These are phyloP conservation scores for Myrmophylax atrothorax DNA, from an alignment of 2,113 vertebrate species.

Conservation along the genomic window DNA sequence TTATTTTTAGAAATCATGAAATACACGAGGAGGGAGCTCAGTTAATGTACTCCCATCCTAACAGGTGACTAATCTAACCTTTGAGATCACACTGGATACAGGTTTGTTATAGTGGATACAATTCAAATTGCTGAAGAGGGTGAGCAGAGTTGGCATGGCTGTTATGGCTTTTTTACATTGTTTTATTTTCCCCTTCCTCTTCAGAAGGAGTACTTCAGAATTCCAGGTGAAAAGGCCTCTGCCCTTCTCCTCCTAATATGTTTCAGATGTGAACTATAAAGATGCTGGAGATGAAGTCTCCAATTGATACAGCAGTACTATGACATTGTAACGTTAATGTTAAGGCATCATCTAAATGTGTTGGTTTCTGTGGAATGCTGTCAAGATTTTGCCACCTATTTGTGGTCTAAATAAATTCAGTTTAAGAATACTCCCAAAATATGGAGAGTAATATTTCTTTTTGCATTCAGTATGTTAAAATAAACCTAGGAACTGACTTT, in stretches of 20 bases:
- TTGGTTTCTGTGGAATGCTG: background rate
- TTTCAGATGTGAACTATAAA: background rate
- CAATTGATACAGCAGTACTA: background rate
- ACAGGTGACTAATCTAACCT: background rate
- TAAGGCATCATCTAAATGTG: background rate
- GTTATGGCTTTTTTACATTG: background rate
- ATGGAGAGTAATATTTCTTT: background rate
- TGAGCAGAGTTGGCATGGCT: background rate
- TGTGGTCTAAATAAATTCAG: background rate
- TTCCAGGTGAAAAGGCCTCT: background rate
- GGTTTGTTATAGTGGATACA: background rate
- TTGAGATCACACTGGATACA: background rate
- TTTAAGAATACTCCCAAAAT: background rate
- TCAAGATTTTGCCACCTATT: background rate
- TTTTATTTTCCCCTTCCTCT: background rate
- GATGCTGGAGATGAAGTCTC: background rate
- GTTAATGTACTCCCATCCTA: background rate
- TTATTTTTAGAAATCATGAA: background rate
- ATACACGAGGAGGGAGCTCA: background rate
- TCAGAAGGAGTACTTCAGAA: background rate
- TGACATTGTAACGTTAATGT: fast-evolving
- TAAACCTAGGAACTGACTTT: background rate
- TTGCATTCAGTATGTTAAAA: background rate
- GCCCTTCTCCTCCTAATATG: background rate
- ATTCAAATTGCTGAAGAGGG: background rate